Conservation (phyloP, 1,140 invertebrate genomes). For the Bombus superbus region DNA sequence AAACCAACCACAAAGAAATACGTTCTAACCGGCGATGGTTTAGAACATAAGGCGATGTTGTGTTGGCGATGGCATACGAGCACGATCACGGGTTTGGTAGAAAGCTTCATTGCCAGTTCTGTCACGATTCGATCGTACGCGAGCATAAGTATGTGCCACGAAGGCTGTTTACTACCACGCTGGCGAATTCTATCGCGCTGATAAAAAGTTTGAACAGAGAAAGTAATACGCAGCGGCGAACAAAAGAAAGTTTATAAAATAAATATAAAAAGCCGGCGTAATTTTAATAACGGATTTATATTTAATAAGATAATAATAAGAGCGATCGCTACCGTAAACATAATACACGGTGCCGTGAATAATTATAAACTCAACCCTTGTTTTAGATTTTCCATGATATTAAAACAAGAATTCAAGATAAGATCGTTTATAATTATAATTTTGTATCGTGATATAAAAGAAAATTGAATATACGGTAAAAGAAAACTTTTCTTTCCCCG, state of each 20-base stretch:
- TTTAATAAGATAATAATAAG: too few species aligned
- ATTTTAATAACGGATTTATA: too few species aligned
- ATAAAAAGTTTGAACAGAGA: slow-evolving; percentile 29
- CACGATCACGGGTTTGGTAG: slow-evolving; percentile 1
- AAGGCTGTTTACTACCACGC: slow-evolving; percentile 33
- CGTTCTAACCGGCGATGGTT: slow-evolving; percentile 17
- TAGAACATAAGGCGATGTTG: slow-evolving; percentile 18
- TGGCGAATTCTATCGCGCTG: neutral
- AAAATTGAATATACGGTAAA: too few species aligned
- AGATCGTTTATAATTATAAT: too few species aligned
- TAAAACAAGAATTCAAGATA: too few species aligned
- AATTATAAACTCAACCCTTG: too few species aligned
- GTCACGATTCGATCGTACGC: slow-evolving; percentile 37
- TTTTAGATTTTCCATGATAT: too few species aligned
- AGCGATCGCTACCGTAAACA: too few species aligned
- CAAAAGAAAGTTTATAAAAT: too few species aligned
- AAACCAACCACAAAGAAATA: neutral
- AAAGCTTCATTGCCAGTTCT: slow-evolving; percentile 46
- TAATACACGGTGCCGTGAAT: too few species aligned
- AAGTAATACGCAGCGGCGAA: slow-evolving; percentile 8
- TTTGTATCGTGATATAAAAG: too few species aligned
- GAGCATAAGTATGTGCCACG: slow-evolving; percentile 20
- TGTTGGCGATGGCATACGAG: neutral
- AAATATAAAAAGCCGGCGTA: neutral
- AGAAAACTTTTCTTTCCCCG: too few species aligned